Evolutionary conservation across 1,140 invertebrate genomes (phyloP), one percentile per base, ranked within the genome.

Genomic region (Ceratina japonica): DNA sequence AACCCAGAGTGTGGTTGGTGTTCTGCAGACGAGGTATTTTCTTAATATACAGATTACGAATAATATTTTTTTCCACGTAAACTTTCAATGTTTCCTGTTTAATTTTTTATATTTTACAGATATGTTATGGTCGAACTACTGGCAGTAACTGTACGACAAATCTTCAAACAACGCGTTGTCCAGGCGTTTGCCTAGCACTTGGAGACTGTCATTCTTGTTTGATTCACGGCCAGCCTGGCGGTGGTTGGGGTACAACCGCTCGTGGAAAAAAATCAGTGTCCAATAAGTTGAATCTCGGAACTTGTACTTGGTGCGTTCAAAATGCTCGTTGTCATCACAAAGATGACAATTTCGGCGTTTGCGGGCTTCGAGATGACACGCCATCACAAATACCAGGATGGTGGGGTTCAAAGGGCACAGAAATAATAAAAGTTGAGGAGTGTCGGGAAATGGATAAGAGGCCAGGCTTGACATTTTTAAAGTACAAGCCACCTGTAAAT

Each of bases 1-100:
- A 97, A 98, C 93, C 97, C 97, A 0, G 97, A 98, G 90, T 99
- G 98, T 90, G 97, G 97, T 16, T 98, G 97, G 97, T 99, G 98
- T 92, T 96, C 95, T 1, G 95, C 95, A 51, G 96, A 96, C 85
- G 95, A 95, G 70, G 94, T 94, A 88, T 51, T 12, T 15, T 15
- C 4, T 16, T 61, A 59, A 68, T 5, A 18, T 20, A 73, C 12
- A 56, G n/a, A 73, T 13, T 12, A 5, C 56, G 18, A 0, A 0
- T 54, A 18, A 16, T 24, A 27, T 44, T 15, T n/a, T 31, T 15
- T 8, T 44, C 10, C 37, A 44, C 37, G 37, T 44, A 44, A 44
- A 44, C 37, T 44, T 44, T 44, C 10, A 44, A 7, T 2, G 37
- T 7, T 7, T 44, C 37, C 37, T 44, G 37, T 7, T 44, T 7